phyloP scores from a whole-genome alignment of 2,888 invertebrate genomes.

The Thymelicus sylvestris region DNA sequence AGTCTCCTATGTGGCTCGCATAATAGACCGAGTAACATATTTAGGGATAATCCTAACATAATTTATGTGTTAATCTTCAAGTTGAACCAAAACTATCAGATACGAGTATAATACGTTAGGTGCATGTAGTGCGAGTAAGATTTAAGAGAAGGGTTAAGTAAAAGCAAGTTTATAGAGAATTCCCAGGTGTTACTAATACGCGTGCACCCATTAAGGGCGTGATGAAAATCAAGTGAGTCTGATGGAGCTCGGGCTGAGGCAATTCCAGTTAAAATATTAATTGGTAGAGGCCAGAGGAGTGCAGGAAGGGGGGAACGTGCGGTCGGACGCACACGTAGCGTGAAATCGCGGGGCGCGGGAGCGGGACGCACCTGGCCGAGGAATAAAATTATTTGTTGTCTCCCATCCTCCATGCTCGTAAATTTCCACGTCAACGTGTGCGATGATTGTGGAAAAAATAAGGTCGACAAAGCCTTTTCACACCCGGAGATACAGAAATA shows the following conservation, averaged over 20 bases:
- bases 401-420: conserved; percentile 82
- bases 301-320: conserved; percentile 41
- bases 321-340: conserved; percentile 79
- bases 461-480: conserved; percentile 78
- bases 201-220: conserved; percentile 61
- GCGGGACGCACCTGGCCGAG: conserved; percentile 74
- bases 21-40: conserved; percentile 55
- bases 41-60: conserved; percentile 46
- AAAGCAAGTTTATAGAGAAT: conserved; percentile 50
- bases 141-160: neutral
- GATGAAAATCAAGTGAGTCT: conserved; percentile 57
- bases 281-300: conserved; percentile 60
- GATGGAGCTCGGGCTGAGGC: conserved; percentile 59
- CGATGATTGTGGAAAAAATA: conserved; percentile 80
- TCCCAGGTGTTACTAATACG: conserved; percentile 61
- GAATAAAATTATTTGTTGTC: conserved; percentile 83
- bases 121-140: conserved; percentile 9
- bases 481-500: conserved; percentile 70
- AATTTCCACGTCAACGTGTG: conserved; percentile 83
- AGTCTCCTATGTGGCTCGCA: conserved; percentile 54
- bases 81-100: conserved; percentile 27
- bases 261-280: conserved; percentile 79
- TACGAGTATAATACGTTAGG: conserved; percentile 7
- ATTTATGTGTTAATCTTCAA: conserved; percentile 41
- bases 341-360: conserved; percentile 80